These are phyloP conservation scores for Drosophila tani DNA, from an alignment of 1,140 invertebrate species.

Conservation along the genomic window DNA sequence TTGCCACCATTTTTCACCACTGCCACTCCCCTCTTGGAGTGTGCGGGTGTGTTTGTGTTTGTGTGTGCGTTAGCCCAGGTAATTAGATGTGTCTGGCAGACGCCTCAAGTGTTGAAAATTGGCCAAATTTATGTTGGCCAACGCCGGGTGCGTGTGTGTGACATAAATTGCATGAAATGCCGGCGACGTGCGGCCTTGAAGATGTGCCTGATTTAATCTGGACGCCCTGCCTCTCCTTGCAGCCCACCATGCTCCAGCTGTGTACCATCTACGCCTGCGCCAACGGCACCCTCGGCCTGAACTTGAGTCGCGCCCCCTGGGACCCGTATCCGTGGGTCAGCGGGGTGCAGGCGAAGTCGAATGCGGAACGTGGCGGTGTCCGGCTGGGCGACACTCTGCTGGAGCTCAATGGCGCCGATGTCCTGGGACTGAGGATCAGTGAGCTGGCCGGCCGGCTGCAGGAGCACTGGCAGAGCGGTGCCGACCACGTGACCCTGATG, in stretches of 20 bases:
- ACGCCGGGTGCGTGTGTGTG: slow-evolving; percentile 38
- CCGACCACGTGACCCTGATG: slow-evolving; percentile 68
- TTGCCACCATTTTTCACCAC: slow-evolving; percentile 54
- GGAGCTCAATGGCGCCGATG: slow-evolving; percentile 82
- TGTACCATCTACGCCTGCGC: slow-evolving; percentile 77
- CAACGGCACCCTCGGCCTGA: slow-evolving; percentile 81
- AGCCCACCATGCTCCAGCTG: slow-evolving; percentile 70
- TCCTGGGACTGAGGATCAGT: slow-evolving; percentile 81
- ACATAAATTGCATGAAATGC: slow-evolving; percentile 69
- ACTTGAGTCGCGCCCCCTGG: slow-evolving; percentile 84
- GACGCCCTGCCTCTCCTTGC: slow-evolving; percentile 10
- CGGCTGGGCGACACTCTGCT: slow-evolving; percentile 82
- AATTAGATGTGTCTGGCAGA: slow-evolving; percentile 61
- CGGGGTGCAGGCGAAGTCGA: slow-evolving; percentile 78
- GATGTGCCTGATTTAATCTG: slow-evolving; percentile 19
- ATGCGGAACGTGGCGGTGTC: slow-evolving; percentile 78
- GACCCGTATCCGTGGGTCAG: slow-evolving; percentile 85
- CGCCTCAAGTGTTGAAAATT: slow-evolving; percentile 70
- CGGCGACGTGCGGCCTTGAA: slow-evolving; percentile 56
- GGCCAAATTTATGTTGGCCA: slow-evolving; percentile 67
- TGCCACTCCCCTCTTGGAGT: not conserved
- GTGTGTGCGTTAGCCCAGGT: slow-evolving; percentile 40
- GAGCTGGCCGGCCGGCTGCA: slow-evolving; percentile 79
- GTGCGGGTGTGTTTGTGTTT: slow-evolving; percentile 6
- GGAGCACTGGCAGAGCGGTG: slow-evolving; percentile 80